Base-by-base conservation (phyloP, 2,888 invertebrate genomes). In the Apamea sordens region DNA sequence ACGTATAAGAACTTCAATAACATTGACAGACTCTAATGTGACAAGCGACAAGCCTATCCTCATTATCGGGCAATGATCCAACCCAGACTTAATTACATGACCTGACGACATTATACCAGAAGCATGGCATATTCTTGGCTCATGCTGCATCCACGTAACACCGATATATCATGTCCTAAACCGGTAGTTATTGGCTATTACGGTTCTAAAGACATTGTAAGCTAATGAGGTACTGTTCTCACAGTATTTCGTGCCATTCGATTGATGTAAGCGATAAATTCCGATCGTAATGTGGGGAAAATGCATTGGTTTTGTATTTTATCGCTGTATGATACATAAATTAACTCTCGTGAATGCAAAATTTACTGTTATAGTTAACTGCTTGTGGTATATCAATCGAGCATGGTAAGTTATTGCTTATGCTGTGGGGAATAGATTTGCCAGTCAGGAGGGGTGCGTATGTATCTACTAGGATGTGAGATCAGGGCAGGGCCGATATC, bases 191-290 rank as follows among this genome's bases (percentile, higher is more conserved):
- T 47, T 61, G 36, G 68, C 64, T 69, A 53, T 77, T 69, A 77
- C 83, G 21, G 59, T 69, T 68, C n/a, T 21, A 53, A 79, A 68
- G 36, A 65, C 73, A 85, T 84, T 85, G 85, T 85, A 85, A 70
- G 77, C 56, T 85, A 85, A 85, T 82, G 63, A 84, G 77, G 53
- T 21, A 61, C 72, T 56, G 50, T 77, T 85, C 85, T 64, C 84
- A 82, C 84, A 77, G 71, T 84, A 85, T 77, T 81, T 74, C 53
- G 73, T 64, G 63, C 36, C 50, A 41, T 59, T 73, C 73, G 73
- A 73, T 77, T 78, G 77, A 84, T 77, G 79, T 73, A n/a, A 59
- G 61, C 64, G 73, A 80, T 83, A 83, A 76, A 84, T 84, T 70
- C 36, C 56, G 41, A 65, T 73, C 61, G 69, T 80, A 80, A 83